Percentiles rank a stretch among this genome's conserved stretches.
Conservation (phyloP, 2,888 invertebrate species). For the Nebria salina region DNA sequence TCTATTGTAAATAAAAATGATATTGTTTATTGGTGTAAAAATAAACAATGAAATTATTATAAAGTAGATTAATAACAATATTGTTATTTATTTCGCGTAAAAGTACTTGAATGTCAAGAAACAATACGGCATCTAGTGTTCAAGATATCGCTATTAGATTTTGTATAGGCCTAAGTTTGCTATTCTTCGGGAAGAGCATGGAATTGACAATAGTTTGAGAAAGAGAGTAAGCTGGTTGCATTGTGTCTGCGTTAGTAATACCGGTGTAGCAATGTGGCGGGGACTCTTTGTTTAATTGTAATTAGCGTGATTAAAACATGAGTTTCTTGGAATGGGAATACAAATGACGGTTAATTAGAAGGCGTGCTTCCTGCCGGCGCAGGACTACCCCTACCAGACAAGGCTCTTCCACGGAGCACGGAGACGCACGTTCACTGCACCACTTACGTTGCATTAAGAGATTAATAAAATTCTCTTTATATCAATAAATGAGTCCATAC, state of each 20-base stretch:
- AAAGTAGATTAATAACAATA: too few species aligned
- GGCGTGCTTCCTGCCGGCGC: slow-evolving; percentile 39
- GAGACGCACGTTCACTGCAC: neutral
- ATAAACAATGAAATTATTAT: too few species aligned
- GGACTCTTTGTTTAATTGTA: slow-evolving; percentile 43
- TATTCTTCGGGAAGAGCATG: neutral
- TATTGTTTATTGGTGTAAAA: too few species aligned
- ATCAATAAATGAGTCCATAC: neutral
- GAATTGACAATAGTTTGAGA: neutral
- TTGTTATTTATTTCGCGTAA: too few species aligned
- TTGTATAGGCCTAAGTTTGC: neutral
- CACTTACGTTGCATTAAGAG: neutral
- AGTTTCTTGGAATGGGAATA: slow-evolving; percentile 48
- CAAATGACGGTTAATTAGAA: slow-evolving; percentile 49
- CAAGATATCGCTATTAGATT: too few species aligned
- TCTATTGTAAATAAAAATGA: too few species aligned
- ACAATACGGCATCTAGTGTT: too few species aligned
- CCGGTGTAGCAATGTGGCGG: neutral
- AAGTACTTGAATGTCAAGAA: too few species aligned
- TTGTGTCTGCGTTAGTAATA: neutral
- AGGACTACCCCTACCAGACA: neutral
- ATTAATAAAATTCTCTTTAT: neutral
- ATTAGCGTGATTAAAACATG: slow-evolving; percentile 49
- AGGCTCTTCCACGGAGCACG: neutral
- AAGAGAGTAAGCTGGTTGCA: neutral